Conservation (phyloP, 2,797 vertebrate species). For the Alca torda region DNA sequence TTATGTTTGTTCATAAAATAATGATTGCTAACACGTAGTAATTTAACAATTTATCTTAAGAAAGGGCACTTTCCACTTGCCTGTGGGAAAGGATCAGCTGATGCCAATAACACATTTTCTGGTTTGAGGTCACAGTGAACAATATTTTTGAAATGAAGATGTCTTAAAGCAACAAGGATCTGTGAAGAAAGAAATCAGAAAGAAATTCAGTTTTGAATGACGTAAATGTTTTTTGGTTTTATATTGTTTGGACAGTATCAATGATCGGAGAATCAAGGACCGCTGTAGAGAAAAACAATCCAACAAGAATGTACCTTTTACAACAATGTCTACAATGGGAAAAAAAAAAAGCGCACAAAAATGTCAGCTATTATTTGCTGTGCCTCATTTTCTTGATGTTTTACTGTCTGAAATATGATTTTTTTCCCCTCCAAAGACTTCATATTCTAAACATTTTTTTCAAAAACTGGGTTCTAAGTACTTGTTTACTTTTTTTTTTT, state of each 20-base stretch:
- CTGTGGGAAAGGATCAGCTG: conserved; percentile 93
- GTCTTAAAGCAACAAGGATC: conserved; percentile 94
- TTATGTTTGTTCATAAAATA: not conserved
- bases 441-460: not conserved
- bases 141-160: conserved; percentile 98
- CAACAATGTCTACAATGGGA: not conserved
- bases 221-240: not conserved
- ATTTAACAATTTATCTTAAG: not conserved
- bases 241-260: not conserved
- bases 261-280: not conserved
- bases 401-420: not conserved
- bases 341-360: not conserved
- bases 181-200: conserved; percentile 67
- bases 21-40: not conserved
- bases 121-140: conserved; percentile 98
- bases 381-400: not conserved
- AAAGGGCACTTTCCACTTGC: conserved; percentile 71
- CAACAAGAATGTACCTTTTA: not conserved
- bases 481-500: not conserved
- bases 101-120: conserved; percentile 93
- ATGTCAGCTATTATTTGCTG: not conserved
- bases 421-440: not conserved
- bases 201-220: not conserved
- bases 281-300: not conserved
- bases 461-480: not conserved